Base-by-base conservation (phyloP, 92 coral and sea anemone genomes). In the Epizoanthus scotinus region DNA sequence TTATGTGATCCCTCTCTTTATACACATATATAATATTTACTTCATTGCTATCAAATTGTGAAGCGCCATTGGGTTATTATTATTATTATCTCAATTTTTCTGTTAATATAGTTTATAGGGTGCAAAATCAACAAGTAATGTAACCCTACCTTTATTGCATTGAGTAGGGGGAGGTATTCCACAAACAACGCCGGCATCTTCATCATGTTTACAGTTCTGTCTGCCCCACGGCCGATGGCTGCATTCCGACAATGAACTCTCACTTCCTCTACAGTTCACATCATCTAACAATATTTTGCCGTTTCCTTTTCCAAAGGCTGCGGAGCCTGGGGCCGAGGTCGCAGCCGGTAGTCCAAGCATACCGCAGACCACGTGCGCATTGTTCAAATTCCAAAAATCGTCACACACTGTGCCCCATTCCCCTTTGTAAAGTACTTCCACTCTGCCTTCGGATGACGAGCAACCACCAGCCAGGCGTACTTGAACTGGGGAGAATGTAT, bases 341-440 rank as follows among this genome's bases (percentile, higher is more conserved):
- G 84, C 84, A 25, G 63, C 34, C 14, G 67, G 53, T 15, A 62
- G 52, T 14, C 84, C 84, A 1, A 80, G 77, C 72, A 65, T 69
- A 54, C 78, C 78, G 36, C 84, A 80, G 14, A 80, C 61, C n/a
- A 80, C 84, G 31, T 54, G 31, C 19, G 74, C 84, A 34, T 80
- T 62, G 13, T 80, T 24, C 28, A 64, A 49, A 80, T 80, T 40
- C 77, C 84, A 80, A 9, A 25, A 36, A 40, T 71, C 84, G 34
- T 70, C 75, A 40, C 75, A 70, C 24, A 70, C 75, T 44, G 75
- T 70, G 1, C 75, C 75, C 75, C 75, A 70, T 70, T 70, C 75
- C 13, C 75, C 75, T 4, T 38, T 47, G 29, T 80, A 71, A 55
- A 44, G 50, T 9, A 80, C 84, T 40, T 80, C 84, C 26, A 80